A percentile compares a stretch with the other conserved stretches of the same genome.
Evolutionary conservation across 2,888 invertebrate genomes (phyloP).

Genomic region (Coelogynopora nodosa): DNA sequence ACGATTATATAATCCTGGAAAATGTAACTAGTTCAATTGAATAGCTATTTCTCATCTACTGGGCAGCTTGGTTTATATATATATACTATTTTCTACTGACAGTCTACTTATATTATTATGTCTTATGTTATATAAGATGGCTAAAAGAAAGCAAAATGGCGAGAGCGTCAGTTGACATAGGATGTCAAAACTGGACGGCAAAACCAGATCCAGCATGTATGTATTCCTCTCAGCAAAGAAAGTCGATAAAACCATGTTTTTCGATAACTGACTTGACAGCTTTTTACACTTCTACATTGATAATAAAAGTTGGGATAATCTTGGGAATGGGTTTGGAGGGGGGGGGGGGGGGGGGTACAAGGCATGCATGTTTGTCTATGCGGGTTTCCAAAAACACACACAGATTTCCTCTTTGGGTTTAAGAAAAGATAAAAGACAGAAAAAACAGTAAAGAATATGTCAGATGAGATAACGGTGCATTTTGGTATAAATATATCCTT

Average conservation of each 20-base stretch:
- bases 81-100: not conserved
- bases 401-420: too few relatives aligned
- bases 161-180: not conserved
- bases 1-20: not conserved
- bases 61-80: not conserved
- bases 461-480: too few relatives aligned
- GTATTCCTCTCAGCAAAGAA: not conserved
- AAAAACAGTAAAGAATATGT: too few relatives aligned
- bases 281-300: not conserved
- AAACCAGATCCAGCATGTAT: too few relatives aligned
- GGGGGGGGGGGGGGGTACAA: too few relatives aligned
- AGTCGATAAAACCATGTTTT: not conserved
- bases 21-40: too few relatives aligned
- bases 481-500: too few relatives aligned
- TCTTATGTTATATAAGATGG: not conserved
- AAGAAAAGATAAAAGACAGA: too few relatives aligned
- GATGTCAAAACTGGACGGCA: not conserved
- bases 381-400: too few relatives aligned
- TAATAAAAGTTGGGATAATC: not conserved
- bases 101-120: not conserved
- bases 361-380: too few relatives aligned
- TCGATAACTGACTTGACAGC: not conserved
- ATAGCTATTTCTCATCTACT: not conserved
- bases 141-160: not conserved
- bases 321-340: not conserved